Evolutionary conservation across 1,140 invertebrate genomes (phyloP).

Genomic region (Sipha flava): DNA sequence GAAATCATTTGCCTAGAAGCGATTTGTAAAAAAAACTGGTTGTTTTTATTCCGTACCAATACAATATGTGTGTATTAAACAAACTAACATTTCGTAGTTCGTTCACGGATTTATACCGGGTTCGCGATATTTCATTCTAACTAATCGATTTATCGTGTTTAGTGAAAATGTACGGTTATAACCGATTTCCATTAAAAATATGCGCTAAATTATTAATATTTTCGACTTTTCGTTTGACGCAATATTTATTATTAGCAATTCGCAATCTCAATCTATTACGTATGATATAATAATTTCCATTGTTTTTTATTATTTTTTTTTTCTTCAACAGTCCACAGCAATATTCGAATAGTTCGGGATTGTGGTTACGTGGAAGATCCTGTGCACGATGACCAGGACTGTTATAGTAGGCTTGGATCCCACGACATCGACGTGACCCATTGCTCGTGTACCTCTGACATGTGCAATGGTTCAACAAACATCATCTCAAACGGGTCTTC

Average conservation of each 20-base stretch:
- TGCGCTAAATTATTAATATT: too few relatives aligned
- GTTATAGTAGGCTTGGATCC: conserved; percentile 57
- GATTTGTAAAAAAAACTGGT: too few relatives aligned
- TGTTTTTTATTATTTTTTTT: conserved; percentile 33
- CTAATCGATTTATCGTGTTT: too few relatives aligned
- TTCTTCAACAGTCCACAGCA: conserved; percentile 59
- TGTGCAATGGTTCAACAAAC: conserved; percentile 53
- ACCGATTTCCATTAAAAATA: too few relatives aligned
- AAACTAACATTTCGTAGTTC: too few relatives aligned
- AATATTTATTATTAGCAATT: not conserved
- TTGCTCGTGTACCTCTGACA: conserved; percentile 62
- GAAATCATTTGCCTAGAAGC: too few relatives aligned
- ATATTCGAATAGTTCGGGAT: conserved; percentile 59
- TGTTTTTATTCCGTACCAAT: too few relatives aligned
- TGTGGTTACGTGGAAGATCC: conserved; percentile 62
- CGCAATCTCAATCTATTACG: not conserved
- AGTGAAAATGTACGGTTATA: too few relatives aligned
- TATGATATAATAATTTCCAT: not conserved
- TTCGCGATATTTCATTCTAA: too few relatives aligned
- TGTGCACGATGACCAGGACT: conserved; percentile 48
- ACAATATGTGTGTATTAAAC: too few relatives aligned
- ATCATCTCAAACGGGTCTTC: not conserved
- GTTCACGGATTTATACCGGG: too few relatives aligned
- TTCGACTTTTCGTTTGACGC: too few relatives aligned
- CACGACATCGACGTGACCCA: conserved; percentile 63